phyloP scores from a whole-genome alignment of 2,888 invertebrate species.

The Aspidiotus rigidus region DNA sequence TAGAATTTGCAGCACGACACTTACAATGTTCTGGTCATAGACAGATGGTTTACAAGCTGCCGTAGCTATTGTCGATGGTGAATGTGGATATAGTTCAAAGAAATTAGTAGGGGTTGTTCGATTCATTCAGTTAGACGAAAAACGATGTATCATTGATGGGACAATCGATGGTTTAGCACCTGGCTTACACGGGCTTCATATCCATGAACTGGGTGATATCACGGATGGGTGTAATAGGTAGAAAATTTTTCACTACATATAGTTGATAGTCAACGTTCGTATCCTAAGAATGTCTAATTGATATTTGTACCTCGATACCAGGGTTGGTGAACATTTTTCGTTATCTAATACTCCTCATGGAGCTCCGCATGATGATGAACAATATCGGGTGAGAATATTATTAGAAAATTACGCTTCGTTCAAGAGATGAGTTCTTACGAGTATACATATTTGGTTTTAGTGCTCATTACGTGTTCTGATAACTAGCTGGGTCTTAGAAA shows the following conservation, averaged over 20 bases:
- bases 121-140: slow-evolving; percentile 55
- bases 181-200: slow-evolving; percentile 52
- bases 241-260: not conserved
- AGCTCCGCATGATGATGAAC: slow-evolving; percentile 44
- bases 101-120: slow-evolving; percentile 54
- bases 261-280: slow-evolving; percentile 1
- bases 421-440: no score
- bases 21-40: not conserved
- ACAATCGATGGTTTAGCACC: slow-evolving; percentile 63
- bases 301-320: slow-evolving; percentile 39
- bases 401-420: slow-evolving; percentile 5
- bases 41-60: slow-evolving; percentile 48
- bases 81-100: slow-evolving; percentile 45
- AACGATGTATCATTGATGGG: slow-evolving; percentile 67
- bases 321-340: slow-evolving; percentile 56
- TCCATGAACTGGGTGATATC: slow-evolving; percentile 67
- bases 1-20: not conserved
- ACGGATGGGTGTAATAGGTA: slow-evolving; percentile 54
- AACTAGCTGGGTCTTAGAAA: no score
- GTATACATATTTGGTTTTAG: no score
- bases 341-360: slow-evolving; percentile 49
- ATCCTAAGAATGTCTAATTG: not conserved
- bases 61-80: slow-evolving; percentile 56
- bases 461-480: no score
- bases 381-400: slow-evolving; percentile 43